Evolutionary conservation across 2,797 vertebrate species (phyloP), one percentile per base, ranked within the genome.

Genomic region (Sparidentex hasta): DNA sequence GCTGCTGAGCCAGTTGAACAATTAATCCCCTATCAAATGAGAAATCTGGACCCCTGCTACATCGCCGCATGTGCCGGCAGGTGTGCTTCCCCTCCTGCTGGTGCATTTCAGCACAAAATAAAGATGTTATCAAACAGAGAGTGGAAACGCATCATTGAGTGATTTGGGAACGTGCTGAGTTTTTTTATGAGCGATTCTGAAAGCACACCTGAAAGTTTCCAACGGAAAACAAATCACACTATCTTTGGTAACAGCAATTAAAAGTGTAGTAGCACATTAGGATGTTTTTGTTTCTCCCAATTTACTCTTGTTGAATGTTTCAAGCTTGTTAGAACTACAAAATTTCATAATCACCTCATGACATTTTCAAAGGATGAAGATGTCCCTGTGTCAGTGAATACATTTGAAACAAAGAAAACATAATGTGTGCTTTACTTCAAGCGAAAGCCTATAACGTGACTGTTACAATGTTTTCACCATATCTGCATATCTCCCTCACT

Each of bases 11-110:
- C 76, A 83, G 83, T 84, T 86, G 72, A 92, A 92, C 90, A 93
- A 94, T 93, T 93, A 94, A 92, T 93, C 90, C 87, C 67, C 67
- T 82, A 87, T 90, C 85, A 91, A 91, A 91, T 80, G 64, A 86
- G 78, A 78, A 84, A 90, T 89, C 46, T 70, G 85, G 80, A 80
- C 62, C 81, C 86, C 82, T 55, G 48, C 81, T 56, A 85, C 20
- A 47, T 83, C 80, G 43, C 80, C 33, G 13, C 80, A 68, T 77
- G 76, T 72, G 69, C 77, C 61, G 27, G 85, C 87, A 87, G 85
- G 90, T 83, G 76, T 61, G 68, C 82, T 48, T 55, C 72, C 33
- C 75, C 73, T 78, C 88, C 85, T 68, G 80, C 85, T 78, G 85
- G 38, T n/a, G 43, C 43, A n/a, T 71, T 87, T 41, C 84, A 75